A percentile compares a stretch with the other conserved stretches of the same genome.
Conservation (phyloP, 2,888 invertebrate species). For the Mongoloraphidia duomilia region DNA sequence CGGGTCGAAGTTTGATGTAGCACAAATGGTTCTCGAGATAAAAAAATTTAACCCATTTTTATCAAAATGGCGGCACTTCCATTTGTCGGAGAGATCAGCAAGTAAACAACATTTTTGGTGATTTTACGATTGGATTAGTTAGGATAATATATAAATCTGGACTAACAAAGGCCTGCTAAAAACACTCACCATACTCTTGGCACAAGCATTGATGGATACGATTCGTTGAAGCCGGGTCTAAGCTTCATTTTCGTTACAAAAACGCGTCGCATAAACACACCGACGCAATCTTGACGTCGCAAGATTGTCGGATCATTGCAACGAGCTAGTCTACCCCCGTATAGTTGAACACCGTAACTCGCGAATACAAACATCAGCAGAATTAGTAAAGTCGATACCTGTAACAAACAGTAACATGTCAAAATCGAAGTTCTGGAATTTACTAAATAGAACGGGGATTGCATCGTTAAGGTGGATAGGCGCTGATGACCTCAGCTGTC, state of each 20-base stretch:
- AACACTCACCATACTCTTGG: constrained; percentile 81
- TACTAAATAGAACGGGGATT: too few relatives aligned
- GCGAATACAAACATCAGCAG: constrained; percentile 99
- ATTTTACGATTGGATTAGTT: not conserved
- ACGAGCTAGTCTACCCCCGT: constrained; percentile 88
- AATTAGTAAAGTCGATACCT: constrained; percentile 91
- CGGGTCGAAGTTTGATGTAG: too few relatives aligned
- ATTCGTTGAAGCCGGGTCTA: constrained; percentile 63
- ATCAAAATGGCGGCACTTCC: too few relatives aligned
- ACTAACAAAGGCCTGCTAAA: not conserved
- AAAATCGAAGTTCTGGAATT: too few relatives aligned
- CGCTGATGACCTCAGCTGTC: too few relatives aligned
- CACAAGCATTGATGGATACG: constrained; percentile 88
- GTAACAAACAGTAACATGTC: constrained; percentile 15
- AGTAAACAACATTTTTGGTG: too few relatives aligned
- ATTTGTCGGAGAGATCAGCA: too few relatives aligned
- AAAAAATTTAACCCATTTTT: too few relatives aligned
- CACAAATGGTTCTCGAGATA: too few relatives aligned
- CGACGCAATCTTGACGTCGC: constrained; percentile 75
- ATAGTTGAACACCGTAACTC: constrained; percentile 94
- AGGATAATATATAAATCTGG: not conserved
- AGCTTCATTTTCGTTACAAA: constrained; percentile 98
- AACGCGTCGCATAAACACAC: constrained; percentile 87
- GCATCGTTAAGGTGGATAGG: too few relatives aligned
- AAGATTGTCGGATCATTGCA: constrained; percentile 91